phyloP scores from a whole-genome alignment of 2,888 invertebrate genomes.

The Embidobia sp. region DNA sequence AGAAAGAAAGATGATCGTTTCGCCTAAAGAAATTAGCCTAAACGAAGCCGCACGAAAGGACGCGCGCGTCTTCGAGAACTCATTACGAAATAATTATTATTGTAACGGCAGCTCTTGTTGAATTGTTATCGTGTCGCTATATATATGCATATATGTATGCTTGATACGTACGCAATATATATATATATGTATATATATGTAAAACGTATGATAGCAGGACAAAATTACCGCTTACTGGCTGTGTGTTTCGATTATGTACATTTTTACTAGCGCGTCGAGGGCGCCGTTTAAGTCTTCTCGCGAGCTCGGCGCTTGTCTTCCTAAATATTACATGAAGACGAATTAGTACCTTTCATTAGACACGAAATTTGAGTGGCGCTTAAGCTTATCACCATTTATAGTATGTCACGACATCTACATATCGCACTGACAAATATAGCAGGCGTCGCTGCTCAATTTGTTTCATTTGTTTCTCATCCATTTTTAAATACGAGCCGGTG shows the following conservation, averaged over 20 bases:
- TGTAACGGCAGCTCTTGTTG: slow-evolving; percentile 72
- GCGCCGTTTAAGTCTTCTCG: slow-evolving; percentile 59
- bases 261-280: slow-evolving; percentile 40
- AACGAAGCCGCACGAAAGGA: slow-evolving; percentile 14
- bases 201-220: slow-evolving; percentile 62
- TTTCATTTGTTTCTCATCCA: too few relatives aligned
- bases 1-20: slow-evolving; percentile 57
- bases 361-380: slow-evolving; percentile 46
- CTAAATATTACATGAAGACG: slow-evolving; percentile 60
- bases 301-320: slow-evolving; percentile 38
- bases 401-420: slow-evolving; percentile 67
- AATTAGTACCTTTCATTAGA: slow-evolving; percentile 59
- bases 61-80: slow-evolving; percentile 27
- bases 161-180: slow-evolving; percentile 54
- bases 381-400: slow-evolving; percentile 56
- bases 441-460: slow-evolving; percentile 9
- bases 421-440: too few relatives aligned
- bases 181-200: slow-evolving; percentile 37
- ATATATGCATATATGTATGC: slow-evolving; percentile 55
- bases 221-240: slow-evolving; percentile 68
- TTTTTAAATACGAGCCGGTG: slow-evolving; percentile 2
- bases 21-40: slow-evolving; percentile 60
- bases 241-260: slow-evolving; percentile 68
- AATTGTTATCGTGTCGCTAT: slow-evolving; percentile 63
- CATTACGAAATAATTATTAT: slow-evolving; percentile 63